Base-by-base conservation (phyloP, 2,113 vertebrate species). In the Gallinago paraguaiae region DNA sequence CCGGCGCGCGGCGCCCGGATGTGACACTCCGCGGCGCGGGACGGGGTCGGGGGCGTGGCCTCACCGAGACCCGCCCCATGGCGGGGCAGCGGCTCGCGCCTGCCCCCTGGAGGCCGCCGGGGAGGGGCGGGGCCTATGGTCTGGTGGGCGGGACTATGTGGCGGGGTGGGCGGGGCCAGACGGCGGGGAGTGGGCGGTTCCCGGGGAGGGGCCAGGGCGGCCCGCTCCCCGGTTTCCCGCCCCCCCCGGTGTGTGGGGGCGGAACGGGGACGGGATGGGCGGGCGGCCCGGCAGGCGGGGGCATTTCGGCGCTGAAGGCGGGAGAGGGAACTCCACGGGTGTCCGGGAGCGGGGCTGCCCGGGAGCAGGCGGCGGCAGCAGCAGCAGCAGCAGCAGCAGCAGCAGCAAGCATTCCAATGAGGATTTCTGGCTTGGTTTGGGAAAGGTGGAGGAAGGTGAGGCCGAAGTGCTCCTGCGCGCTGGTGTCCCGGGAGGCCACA, bases 161-260 rank as follows among this genome's bases (percentile, higher is more conserved):
- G 43, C 43, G 43, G 18, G 45, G 45, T 18, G 35, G 18, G 7
- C 9, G n/a, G 68, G 19, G 57, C 25, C 9, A 43, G 13, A 16
- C 15, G 43, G 5, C 15, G 43, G 43, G 18, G 45, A 19, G 45
- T 18, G 35, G 18, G 7, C 9, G n/a, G 68, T 20, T 48, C 25
- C 9, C 4, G 3, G 37, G 51, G 51, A 27, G 31, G 33, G 6
- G 54, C n/a, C 10, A 2, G 22, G 6, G 2, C 24, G 15, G 3
- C n/a, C 30, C 12, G 35, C 25, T 33, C 11, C 7, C 8, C 6
- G 37, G 24, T 4, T 28, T 8, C 3, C 22, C 18, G 3, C 9
- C 3, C 25, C 18, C 2, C 31, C 27, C 15, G 31, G 31, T 8
- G 14, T 22, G 23, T 14, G 5, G 24, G 35, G 24, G 24, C 11